A percentile compares a stretch with the other conserved stretches of the same genome.
Conservation (phyloP, 2,888 invertebrate genomes). For the Hipparchia semele region DNA sequence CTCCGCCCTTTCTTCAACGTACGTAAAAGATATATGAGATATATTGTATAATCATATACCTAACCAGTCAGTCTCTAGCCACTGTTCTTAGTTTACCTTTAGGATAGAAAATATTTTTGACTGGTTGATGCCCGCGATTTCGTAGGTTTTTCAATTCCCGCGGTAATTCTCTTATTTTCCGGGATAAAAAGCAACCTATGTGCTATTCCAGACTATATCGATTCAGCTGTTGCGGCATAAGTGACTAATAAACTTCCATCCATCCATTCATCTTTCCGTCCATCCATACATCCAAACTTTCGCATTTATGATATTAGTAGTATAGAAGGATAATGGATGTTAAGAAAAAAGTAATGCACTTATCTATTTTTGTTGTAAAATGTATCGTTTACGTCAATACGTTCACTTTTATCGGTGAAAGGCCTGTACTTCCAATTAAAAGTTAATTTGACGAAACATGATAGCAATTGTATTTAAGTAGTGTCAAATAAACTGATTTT, state of each 20-base stretch:
- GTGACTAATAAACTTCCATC: too few species aligned
- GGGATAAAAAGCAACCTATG: too few species aligned
- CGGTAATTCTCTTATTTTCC: too few species aligned
- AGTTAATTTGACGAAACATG: conserved; percentile 52
- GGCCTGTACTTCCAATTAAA: conserved; percentile 47
- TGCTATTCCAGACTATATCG: too few species aligned
- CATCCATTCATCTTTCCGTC: too few species aligned
- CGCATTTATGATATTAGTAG: too few species aligned
- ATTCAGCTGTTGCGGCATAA: conserved; percentile 5
- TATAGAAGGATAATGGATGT: not conserved
- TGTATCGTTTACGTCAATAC: conserved; percentile 33
- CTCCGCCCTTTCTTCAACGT: not conserved
- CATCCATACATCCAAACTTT: too few species aligned
- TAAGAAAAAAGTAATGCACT: not conserved
- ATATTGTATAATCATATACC: not conserved
- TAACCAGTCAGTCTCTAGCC: conserved; percentile 1
- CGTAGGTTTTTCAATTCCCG: too few species aligned
- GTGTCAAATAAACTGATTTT: not conserved
- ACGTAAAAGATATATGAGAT: conserved; percentile 1
- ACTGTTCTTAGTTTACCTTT: not conserved
- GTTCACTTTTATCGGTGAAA: conserved; percentile 70
- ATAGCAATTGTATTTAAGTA: conserved; percentile 38
- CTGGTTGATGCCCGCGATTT: too few species aligned
- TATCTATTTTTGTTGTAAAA: not conserved
- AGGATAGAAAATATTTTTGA: too few species aligned